Evolutionary conservation across 2,113 vertebrate species (phyloP).

Genomic region (Cathartes aura): DNA sequence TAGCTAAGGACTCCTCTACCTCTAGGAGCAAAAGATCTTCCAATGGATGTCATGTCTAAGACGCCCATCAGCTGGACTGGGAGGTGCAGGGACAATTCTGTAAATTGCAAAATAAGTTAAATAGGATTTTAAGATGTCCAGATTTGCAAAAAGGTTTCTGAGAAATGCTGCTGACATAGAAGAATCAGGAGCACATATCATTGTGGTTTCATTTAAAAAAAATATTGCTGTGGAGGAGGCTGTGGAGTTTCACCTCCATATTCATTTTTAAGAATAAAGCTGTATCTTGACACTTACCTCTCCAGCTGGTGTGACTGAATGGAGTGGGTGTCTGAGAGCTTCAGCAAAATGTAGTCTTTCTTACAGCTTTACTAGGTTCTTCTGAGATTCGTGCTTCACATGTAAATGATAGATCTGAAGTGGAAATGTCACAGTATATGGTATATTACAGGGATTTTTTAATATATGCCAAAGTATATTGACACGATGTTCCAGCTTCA

Average conservation of each 20-base stretch:
- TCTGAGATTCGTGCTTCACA: conserved; percentile 63
- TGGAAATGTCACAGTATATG: conserved; percentile 61
- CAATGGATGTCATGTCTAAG: conserved; percentile 79
- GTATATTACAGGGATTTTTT: conserved; percentile 67
- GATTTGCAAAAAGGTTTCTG: conserved; percentile 74
- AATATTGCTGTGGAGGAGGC: conserved; percentile 41
- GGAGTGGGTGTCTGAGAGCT: conserved; percentile 63
- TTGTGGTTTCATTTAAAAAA: conserved; percentile 59
- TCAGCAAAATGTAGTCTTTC: conserved; percentile 61
- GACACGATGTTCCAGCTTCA: conserved; percentile 36
- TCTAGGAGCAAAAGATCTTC: conserved; percentile 77
- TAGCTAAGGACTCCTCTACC: conserved; percentile 78
- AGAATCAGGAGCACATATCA: conserved; percentile 50
- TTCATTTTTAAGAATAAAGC: conserved; percentile 74
- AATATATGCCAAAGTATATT: conserved; percentile 71
- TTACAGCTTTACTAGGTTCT: conserved; percentile 65
- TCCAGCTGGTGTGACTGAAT: conserved; percentile 69
- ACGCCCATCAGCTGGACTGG: conserved; percentile 36
- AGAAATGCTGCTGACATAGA: conserved; percentile 58
- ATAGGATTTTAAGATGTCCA: conserved; percentile 35
- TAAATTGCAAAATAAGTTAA: conserved; percentile 39
- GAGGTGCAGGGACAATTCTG: conserved; percentile 32
- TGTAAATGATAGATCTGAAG: conserved; percentile 69
- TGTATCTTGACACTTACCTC: conserved; percentile 71
- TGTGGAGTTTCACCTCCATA: conserved; percentile 38